phyloP scores from a whole-genome alignment of 2,888 invertebrate genomes.

The Drosophila stalkeri region DNA sequence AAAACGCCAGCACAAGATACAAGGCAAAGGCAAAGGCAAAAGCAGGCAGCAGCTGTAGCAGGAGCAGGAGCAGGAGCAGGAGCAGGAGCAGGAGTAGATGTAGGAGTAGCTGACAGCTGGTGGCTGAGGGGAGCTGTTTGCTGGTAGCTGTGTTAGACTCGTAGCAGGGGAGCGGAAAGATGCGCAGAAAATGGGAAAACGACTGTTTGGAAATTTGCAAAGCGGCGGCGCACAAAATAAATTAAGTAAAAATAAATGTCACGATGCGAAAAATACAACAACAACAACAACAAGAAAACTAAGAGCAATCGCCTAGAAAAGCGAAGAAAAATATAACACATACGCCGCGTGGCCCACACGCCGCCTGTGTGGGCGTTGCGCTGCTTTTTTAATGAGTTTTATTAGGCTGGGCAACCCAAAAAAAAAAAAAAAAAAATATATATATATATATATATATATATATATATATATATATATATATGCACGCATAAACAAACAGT shows the following conservation, averaged over 20 bases:
- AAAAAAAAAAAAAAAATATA: conserved; percentile 7
- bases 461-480: neutral
- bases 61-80: neutral
- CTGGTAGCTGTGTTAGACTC: neutral
- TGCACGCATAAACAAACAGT: conserved; percentile 79
- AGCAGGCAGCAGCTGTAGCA: neutral
- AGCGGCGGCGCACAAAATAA: conserved; percentile 78
- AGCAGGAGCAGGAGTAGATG: conserved; percentile 3
- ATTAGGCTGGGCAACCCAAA: conserved; percentile 58
- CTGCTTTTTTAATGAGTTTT: conserved; percentile 78
- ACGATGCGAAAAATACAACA: conserved; percentile 56
- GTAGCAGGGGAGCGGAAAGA: conserved; percentile 19
- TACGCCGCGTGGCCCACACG: conserved; percentile 63
- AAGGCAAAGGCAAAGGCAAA: conserved; percentile 10
- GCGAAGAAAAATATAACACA: conserved; percentile 57
- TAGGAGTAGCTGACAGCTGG: neutral
- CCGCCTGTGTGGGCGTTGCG: conserved; percentile 56
- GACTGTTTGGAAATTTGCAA: conserved; percentile 65
- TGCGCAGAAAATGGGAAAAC: conserved; percentile 54
- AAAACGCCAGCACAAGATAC: conserved; percentile 42
- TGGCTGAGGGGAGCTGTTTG: neutral
- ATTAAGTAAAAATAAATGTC: conserved; percentile 82
- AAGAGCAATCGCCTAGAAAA: conserved; percentile 17
- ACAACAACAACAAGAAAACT: conserved; percentile 1
- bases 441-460: neutral